A percentile compares a stretch with the other conserved stretches of the same genome.
These are phyloP conservation scores for Hypsopygia costalis DNA, from an alignment of 2,888 invertebrate genomes.

Conservation along the genomic window DNA sequence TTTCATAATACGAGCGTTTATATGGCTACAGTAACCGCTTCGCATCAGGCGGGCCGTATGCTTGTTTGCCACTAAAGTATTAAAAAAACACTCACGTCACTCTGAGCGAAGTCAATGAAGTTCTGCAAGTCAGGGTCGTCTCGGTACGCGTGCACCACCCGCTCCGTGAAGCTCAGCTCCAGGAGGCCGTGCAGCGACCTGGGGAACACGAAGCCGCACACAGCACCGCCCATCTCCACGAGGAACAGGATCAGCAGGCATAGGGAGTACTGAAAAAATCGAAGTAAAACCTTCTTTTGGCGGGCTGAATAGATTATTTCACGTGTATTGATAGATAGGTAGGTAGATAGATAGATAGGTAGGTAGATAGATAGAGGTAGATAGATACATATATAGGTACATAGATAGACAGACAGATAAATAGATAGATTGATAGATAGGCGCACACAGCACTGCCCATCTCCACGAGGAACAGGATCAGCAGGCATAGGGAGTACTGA, in stretches of 20 bases:
- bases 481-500: conserved; percentile 93
- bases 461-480: conserved; percentile 94
- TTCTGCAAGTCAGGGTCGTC: conserved; percentile 97
- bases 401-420: too few relatives aligned
- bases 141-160: conserved; percentile 94
- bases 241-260: conserved; percentile 93
- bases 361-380: too few relatives aligned
- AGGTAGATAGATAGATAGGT: too few relatives aligned
- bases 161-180: conserved; percentile 93
- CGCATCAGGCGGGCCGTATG: too few relatives aligned
- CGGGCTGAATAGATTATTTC: too few relatives aligned
- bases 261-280: conserved; percentile 89
- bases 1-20: too few relatives aligned
- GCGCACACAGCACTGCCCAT: conserved; percentile 95
- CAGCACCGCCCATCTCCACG: conserved; percentile 94
- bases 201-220: conserved; percentile 96
- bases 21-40: too few relatives aligned
- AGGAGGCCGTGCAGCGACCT: conserved; percentile 91
- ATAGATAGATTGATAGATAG: too few relatives aligned
- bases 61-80: too few relatives aligned
- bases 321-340: too few relatives aligned
- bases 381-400: too few relatives aligned
- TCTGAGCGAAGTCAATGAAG: conserved; percentile 96
- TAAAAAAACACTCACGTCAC: conserved; percentile 86
- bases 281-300: too few relatives aligned